Percentiles rank a stretch among this genome's conserved stretches.
phyloP scores from a whole-genome alignment of 2,113 vertebrate species.

The Ondatra zibethicus region DNA sequence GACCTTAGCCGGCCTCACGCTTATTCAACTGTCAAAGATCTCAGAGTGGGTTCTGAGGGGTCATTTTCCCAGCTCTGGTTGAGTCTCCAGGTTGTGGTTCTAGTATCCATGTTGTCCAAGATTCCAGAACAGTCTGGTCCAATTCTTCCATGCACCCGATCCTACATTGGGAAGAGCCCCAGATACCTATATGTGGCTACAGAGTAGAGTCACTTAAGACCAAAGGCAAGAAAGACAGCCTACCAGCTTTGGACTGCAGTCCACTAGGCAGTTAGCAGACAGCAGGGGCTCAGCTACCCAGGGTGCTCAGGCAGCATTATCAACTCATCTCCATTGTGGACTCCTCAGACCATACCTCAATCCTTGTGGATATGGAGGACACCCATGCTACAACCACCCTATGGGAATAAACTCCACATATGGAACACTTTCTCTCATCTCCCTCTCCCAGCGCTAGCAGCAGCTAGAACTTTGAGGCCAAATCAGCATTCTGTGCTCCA shows the following conservation, averaged over 20 bases:
- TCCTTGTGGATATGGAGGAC: neutral
- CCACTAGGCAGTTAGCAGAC: neutral
- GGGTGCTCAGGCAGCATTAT: rapidly evolving
- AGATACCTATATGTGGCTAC: neutral
- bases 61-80: neutral
- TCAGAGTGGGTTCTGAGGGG: neutral
- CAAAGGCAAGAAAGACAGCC: neutral
- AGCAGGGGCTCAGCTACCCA: neutral
- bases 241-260: neutral
- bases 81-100: neutral
- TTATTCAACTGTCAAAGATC: neutral
- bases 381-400: rapidly evolving
- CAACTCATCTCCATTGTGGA: rapidly evolving
- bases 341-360: neutral
- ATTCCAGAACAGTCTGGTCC: neutral
- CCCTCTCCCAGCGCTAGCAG: neutral
- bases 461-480: neutral
- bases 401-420: neutral
- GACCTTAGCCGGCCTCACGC: neutral
- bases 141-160: neutral
- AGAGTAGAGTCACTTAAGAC: neutral
- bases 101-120: neutral
- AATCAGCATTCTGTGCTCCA: neutral
- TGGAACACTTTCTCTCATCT: neutral
- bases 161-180: neutral